Percentiles rank a stretch among this genome's conserved stretches.
Evolutionary conservation across 2,797 vertebrate genomes (phyloP).

Genomic region (Hippoglossus hippoglossus): DNA sequence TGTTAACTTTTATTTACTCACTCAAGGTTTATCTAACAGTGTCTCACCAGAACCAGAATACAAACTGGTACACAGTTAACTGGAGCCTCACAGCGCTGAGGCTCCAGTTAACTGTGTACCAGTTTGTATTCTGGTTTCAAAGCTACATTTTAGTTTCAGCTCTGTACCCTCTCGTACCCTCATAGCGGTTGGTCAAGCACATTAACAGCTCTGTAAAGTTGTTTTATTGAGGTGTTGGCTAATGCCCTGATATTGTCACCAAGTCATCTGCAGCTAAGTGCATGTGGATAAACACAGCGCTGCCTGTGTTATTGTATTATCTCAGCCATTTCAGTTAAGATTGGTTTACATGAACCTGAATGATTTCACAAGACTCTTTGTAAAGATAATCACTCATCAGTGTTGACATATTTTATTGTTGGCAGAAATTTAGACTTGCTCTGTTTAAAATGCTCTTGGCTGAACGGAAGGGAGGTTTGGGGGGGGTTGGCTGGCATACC

Average conservation of each 20-base stretch:
- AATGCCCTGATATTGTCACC: conserved; percentile 28
- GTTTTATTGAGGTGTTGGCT: conserved; percentile 20
- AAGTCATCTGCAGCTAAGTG: conserved; percentile 46
- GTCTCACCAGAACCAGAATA: no score
- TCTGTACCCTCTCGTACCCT: not conserved
- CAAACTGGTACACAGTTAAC: no score
- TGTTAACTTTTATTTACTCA: not conserved
- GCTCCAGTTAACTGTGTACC: not conserved
- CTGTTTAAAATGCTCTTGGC: conserved; percentile 29
- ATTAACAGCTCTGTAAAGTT: conserved; percentile 18
- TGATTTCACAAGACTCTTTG: conserved; percentile 12
- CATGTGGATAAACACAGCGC: conserved; percentile 38
- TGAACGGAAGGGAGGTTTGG: conserved; percentile 7
- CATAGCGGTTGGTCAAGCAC: conserved; percentile 12
- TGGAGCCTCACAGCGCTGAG: not conserved
- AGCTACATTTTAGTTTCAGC: conserved; percentile 3
- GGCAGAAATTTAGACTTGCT: conserved; percentile 16
- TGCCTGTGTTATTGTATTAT: conserved; percentile 30
- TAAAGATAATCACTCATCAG: conserved; percentile 18
- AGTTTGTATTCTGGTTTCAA: conserved; percentile 6
- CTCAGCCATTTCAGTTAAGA: conserved; percentile 11
- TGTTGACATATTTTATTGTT: conserved; percentile 17
- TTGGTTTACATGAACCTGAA: conserved; percentile 12
- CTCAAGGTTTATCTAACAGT: not conserved
- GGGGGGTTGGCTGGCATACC: conserved; percentile 16